These are phyloP conservation scores for Glaucidium brasilianum DNA, from an alignment of 2,113 vertebrate species.

Conservation along the genomic window DNA sequence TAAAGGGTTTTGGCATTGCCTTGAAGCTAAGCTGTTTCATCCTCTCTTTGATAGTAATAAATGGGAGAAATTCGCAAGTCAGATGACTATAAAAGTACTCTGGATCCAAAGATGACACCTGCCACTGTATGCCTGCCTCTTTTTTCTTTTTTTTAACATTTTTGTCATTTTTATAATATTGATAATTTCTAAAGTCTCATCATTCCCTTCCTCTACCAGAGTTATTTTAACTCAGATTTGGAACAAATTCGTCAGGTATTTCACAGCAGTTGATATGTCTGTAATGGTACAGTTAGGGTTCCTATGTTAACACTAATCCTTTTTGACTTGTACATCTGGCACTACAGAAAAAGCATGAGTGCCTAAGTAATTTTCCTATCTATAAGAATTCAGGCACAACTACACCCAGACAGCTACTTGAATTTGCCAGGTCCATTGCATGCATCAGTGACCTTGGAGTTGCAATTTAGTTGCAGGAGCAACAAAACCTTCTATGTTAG, in stretches of 20 bases:
- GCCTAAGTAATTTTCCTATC: not conserved
- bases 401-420: not conserved
- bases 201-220: not conserved
- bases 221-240: not conserved
- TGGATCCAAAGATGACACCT: not conserved
- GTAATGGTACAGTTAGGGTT: not conserved
- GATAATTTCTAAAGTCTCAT: not conserved
- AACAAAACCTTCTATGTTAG: not conserved
- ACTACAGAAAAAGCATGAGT: not conserved
- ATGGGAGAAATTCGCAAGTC: conserved; percentile 15
- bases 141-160: not conserved
- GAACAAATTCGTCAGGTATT: not conserved
- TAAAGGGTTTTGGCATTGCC: not conserved
- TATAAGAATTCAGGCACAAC: not conserved
- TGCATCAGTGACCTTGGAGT: not conserved
- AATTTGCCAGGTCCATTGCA: not conserved
- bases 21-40: conserved; percentile 41
- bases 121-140: not conserved
- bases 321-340: not conserved
- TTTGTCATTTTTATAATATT: not conserved
- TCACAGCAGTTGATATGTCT: not conserved
- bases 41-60: conserved; percentile 24
- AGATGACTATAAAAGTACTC: conserved; percentile 1
- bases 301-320: not conserved
- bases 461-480: not conserved